Conservation (phyloP, 2,888 invertebrate species). For the Caradrina kadenii region DNA sequence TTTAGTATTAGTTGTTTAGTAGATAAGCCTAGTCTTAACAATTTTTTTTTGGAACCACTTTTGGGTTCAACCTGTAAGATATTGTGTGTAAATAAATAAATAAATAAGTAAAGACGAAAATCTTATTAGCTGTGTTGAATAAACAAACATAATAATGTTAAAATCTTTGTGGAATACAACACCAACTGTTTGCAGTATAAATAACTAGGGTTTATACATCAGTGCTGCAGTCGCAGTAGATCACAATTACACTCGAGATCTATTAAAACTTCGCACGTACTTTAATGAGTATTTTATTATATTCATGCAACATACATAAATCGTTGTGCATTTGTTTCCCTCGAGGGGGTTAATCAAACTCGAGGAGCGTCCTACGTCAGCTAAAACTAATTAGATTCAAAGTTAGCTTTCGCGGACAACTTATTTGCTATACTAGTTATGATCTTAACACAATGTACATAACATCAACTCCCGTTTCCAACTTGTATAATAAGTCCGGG, state of each 20-base stretch:
- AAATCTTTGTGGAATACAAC: neutral
- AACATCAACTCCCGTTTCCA: conserved; percentile 69
- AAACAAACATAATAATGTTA: conserved; percentile 12
- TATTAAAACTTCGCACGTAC: conserved; percentile 44
- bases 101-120: neutral
- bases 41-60: too few relatives aligned
- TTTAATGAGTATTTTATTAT: conserved; percentile 46
- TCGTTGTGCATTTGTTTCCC: conserved; percentile 75
- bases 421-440: conserved; percentile 84
- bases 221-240: conserved; percentile 22
- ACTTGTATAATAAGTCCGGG: conserved; percentile 70
- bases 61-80: too few relatives aligned
- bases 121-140: neutral
- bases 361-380: conserved; percentile 77
- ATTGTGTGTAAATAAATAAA: too few relatives aligned
- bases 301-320: conserved; percentile 51
- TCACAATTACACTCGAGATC: conserved; percentile 45
- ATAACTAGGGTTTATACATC: conserved; percentile 13
- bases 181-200: conserved; percentile 13
- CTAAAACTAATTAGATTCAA: conserved; percentile 85
- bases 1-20: too few relatives aligned
- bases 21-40: too few relatives aligned
- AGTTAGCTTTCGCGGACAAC: conserved; percentile 80
- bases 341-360: conserved; percentile 83
- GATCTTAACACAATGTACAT: conserved; percentile 82